A percentile compares a stretch with the other conserved stretches of the same genome.
Evolutionary conservation across 92 coral and sea anemone species (phyloP).

Genomic region (Micromussa lordhowensis): DNA sequence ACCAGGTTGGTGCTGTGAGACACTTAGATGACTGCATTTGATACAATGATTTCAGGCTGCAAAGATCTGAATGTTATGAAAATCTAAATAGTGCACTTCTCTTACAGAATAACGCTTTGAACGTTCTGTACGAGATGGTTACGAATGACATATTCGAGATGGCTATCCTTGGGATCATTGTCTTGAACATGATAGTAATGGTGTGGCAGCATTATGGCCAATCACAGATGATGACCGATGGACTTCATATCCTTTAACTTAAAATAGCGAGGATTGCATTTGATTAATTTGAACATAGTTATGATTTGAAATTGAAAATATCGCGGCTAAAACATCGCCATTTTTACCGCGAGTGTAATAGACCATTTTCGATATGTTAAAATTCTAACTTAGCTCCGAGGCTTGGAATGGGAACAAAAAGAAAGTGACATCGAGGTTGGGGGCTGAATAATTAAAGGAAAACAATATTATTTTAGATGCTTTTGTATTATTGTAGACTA

Average conservation of each 20-base stretch:
- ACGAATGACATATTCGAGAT: constrained; percentile 84
- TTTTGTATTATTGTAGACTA: too few species aligned
- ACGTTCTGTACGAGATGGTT: constrained; percentile 70
- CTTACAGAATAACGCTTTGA: constrained; percentile 73
- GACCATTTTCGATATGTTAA: too few species aligned
- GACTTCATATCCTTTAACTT: constrained; percentile 97
- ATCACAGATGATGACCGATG: constrained; percentile 58
- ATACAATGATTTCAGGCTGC: background rate
- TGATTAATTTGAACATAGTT: too few species aligned
- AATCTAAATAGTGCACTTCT: background rate
- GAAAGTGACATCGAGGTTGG: too few species aligned
- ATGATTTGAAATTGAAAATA: too few species aligned
- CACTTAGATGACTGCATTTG: background rate
- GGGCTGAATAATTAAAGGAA: too few species aligned
- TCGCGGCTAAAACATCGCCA: too few species aligned
- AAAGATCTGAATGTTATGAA: background rate
- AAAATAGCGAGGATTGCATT: too few species aligned
- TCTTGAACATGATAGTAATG: constrained; percentile 88
- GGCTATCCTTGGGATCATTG: constrained; percentile 79
- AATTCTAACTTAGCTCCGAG: too few species aligned
- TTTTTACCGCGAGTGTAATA: too few species aligned
- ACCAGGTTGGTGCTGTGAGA: background rate
- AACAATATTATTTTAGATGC: too few species aligned
- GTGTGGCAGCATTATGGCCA: constrained; percentile 92
- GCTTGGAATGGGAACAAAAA: too few species aligned